A percentile compares a stretch with the other conserved stretches of the same genome.
These are phyloP conservation scores for Idaea biselata DNA, from an alignment of 2,888 invertebrate species.

Conservation along the genomic window DNA sequence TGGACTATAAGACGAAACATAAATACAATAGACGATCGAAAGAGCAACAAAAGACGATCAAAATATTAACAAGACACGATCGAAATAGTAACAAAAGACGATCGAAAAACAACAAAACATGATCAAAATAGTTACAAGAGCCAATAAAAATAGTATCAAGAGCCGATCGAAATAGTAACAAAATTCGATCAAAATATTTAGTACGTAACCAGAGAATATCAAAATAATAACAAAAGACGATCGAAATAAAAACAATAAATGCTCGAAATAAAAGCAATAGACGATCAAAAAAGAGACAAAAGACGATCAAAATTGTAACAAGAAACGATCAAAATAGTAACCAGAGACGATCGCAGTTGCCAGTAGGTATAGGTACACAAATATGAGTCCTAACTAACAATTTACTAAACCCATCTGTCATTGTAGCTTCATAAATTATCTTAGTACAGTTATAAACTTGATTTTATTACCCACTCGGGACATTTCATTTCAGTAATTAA, in stretches of 20 bases:
- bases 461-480: neutral
- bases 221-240: neutral
- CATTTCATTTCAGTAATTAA: neutral
- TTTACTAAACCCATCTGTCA: neutral
- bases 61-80: too few relatives aligned
- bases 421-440: neutral
- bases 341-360: neutral
- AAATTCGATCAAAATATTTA: neutral
- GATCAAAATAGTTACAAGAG: too few relatives aligned
- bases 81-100: neutral
- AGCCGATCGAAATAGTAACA: neutral
- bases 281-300: too few relatives aligned
- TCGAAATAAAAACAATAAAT: too few relatives aligned
- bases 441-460: neutral
- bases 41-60: too few relatives aligned
- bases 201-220: neutral
- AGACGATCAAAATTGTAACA: neutral
- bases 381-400: neutral
- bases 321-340: neutral
- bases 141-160: neutral
- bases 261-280: too few relatives aligned
- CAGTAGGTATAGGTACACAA: neutral
- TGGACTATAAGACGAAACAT: too few relatives aligned
- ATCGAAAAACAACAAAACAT: neutral
- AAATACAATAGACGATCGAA: too few relatives aligned